Percentiles rank a stretch among this genome's conserved stretches.
These are phyloP conservation scores for Meles meles DNA, from an alignment of 2,113 vertebrate species.

Conservation along the genomic window DNA sequence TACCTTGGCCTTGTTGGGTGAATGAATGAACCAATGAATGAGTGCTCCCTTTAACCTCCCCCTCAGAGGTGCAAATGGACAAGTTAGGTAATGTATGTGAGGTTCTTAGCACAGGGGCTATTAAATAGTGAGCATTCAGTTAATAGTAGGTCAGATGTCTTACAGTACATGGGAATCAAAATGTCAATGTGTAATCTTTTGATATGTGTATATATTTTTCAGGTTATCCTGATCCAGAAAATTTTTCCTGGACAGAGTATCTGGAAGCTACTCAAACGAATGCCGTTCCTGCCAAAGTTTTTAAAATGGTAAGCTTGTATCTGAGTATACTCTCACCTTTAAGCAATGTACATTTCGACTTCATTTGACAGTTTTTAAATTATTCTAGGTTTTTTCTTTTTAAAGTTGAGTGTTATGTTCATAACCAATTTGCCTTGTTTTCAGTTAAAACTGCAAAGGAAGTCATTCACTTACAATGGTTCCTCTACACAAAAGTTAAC, in stretches of 20 bases:
- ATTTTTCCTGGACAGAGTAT: constrained; percentile 81
- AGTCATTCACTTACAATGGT: neutral
- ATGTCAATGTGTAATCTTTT: neutral
- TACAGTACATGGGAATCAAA: neutral
- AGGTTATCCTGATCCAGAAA: constrained; percentile 74
- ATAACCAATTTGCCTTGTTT: neutral
- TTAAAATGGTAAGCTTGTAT: constrained; percentile 72
- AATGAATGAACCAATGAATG: neutral
- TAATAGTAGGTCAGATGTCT: neutral
- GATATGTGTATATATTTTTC: neutral
- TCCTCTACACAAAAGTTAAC: neutral
- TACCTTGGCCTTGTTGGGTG: neutral
- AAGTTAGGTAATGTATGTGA: neutral
- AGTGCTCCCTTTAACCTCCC: neutral
- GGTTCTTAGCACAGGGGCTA: neutral
- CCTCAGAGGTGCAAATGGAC: neutral
- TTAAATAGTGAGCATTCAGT: neutral
- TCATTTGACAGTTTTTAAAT: neutral
- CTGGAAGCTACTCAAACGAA: constrained; percentile 76
- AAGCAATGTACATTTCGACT: neutral
- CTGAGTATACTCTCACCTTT: neutral
- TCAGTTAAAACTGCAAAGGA: neutral
- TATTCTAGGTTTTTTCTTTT: neutral
- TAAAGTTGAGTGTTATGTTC: neutral
- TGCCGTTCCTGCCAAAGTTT: constrained; percentile 75